phyloP scores from a whole-genome alignment of 2,797 vertebrate genomes.

The Oophaga sylvatica region DNA sequence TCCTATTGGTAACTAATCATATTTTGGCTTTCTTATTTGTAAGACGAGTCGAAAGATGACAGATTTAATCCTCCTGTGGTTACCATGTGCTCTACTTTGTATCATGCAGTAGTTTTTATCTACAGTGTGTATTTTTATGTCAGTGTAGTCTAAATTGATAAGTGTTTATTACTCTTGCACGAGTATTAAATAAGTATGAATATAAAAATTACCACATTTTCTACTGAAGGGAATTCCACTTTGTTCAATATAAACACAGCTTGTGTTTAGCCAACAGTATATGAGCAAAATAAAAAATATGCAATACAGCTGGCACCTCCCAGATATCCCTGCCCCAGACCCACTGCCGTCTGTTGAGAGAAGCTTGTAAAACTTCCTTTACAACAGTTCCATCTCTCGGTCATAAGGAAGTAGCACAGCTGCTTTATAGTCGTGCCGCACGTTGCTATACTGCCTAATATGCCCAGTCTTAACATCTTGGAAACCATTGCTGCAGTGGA shows the following conservation, averaged over 20 bases:
- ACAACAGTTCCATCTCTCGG: constrained; percentile 23
- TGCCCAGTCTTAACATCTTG: neutral
- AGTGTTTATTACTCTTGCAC: neutral
- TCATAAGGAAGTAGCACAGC: neutral
- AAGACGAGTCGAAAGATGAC: no score
- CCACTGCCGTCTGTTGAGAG: neutral
- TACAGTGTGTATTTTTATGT: neutral
- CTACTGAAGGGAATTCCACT: neutral
- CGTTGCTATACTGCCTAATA: neutral
- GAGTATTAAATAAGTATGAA: neutral
- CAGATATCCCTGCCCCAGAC: neutral
- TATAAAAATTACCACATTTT: neutral
- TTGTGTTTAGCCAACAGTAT: neutral
- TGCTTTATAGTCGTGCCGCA: neutral
- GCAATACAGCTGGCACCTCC: constrained; percentile 4
- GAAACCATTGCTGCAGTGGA: neutral
- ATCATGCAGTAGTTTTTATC: neutral
- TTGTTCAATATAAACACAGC: constrained; percentile 6
- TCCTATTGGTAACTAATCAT: no score
- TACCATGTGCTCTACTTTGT: neutral
- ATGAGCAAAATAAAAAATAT: constrained; percentile 21
- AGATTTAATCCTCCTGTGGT: no score
- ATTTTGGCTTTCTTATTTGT: no score
- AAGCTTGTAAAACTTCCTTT: neutral
- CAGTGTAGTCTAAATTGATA: neutral